Evolutionary conservation across 2,888 invertebrate species (phyloP).

Genomic region (Lacanobia wlatinum): DNA sequence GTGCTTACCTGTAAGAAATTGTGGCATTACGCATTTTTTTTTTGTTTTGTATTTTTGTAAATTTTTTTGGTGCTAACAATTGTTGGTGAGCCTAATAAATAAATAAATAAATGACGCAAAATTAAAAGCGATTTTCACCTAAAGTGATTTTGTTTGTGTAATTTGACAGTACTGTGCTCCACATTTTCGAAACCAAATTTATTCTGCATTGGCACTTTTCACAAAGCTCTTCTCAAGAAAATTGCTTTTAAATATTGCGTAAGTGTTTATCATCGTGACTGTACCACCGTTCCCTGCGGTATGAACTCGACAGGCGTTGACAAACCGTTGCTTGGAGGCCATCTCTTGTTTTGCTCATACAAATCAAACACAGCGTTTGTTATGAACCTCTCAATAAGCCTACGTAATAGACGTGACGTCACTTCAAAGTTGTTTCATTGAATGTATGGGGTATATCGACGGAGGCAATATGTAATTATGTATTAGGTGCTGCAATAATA

Average conservation of each 20-base stretch:
- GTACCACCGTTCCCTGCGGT: not conserved
- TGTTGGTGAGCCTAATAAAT: too few relatives aligned
- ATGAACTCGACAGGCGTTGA: not conserved
- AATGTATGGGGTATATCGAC: not conserved
- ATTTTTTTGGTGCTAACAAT: too few relatives aligned
- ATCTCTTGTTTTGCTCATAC: not conserved
- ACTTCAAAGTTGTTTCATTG: not conserved
- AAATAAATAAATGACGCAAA: too few relatives aligned
- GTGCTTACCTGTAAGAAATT: too few relatives aligned
- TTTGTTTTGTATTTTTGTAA: too few relatives aligned
- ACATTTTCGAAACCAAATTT: not conserved
- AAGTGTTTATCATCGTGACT: not conserved
- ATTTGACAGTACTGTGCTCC: not conserved
- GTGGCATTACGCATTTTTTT: too few relatives aligned
- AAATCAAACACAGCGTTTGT: conserved; percentile 13
- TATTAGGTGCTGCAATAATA: not conserved
- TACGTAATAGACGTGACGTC: not conserved
- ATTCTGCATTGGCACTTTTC: too few relatives aligned
- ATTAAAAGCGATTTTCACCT: not conserved
- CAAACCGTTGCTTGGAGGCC: not conserved
- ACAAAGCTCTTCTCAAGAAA: too few relatives aligned
- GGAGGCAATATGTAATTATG: not conserved
- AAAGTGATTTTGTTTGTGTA: not conserved
- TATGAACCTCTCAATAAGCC: not conserved
- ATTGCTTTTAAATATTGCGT: not conserved